Base-by-base conservation (phyloP, 2,888 invertebrate species). In the Holacanthella duospinosa region DNA sequence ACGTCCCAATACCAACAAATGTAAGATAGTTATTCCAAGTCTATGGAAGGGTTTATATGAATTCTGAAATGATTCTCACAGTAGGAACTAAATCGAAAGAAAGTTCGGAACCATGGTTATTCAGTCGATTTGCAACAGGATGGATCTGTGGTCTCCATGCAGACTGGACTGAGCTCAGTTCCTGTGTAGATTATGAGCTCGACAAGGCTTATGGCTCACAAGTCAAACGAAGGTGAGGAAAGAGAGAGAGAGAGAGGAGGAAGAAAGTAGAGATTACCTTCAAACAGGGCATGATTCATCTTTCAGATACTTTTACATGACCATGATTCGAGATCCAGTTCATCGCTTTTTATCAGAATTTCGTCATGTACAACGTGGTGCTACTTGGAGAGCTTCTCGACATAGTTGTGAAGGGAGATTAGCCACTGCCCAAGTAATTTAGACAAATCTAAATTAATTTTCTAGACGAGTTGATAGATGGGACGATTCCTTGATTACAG, bases 131-230 rank as follows among this genome's bases (percentile, higher is more conserved):
- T 80, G 93, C 94, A 59, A 95, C 93, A 28, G 95, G 95, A 71
- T 95, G 95, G 95, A 90, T 90, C 76, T 99, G 99, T 79, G 99
- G 99, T 60, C 82, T 99, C 56, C 96, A 96, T 77, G 94, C 96
- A 28, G 97, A 97, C 80, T 97, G 93, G 89, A 97, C 97, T 1
- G 97, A 99, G 80, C 79, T 99, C 71, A 93, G 91, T 12, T 84
- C 83, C 73, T 95, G 95, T 78, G 94, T 94, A 44, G 91, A 95
- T 75, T 85, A 86, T 28, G 91, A 90, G 75, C 82, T 97, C 75
- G 91, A 95, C 78, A 87, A 90, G 77, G 87, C 90, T 75, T 95
- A 96, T 78, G 89, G 89, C 3, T 85, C 86, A 63, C 83, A 84
- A 9, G 84, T 87, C 1, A 87, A 87, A 75, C 80, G 91, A 74